Evolutionary conservation across 2,113 vertebrate species (phyloP).

Genomic region (Alethe diademata): DNA sequence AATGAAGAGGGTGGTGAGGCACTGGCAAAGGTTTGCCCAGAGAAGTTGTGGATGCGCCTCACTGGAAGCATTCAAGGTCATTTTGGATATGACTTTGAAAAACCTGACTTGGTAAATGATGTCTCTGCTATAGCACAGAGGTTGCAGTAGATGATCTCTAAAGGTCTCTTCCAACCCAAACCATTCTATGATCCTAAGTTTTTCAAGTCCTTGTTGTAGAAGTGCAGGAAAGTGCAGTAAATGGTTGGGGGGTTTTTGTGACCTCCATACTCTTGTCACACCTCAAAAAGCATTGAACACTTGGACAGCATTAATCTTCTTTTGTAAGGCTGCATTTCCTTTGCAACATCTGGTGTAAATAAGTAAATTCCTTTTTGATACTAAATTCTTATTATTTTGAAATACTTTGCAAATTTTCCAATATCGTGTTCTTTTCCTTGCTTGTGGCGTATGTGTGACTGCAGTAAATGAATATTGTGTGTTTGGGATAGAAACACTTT

Average conservation of each 20-base stretch:
- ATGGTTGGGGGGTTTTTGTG: not conserved
- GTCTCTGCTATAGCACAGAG: not conserved
- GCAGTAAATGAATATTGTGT: not conserved
- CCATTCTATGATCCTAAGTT: not conserved
- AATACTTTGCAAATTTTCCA: conserved; percentile 12
- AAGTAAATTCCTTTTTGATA: conserved; percentile 10
- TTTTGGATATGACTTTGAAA: not conserved
- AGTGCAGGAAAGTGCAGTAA: not conserved
- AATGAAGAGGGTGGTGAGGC: not conserved
- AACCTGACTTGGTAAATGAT: not conserved
- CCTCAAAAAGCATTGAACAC: not conserved
- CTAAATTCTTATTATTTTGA: not conserved
- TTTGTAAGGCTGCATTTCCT: not conserved
- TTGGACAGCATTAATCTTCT: not conserved
- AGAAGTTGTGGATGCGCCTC: not conserved
- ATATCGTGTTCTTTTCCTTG: not conserved
- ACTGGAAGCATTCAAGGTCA: not conserved
- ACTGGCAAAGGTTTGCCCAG: not conserved
- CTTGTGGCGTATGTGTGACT: not conserved
- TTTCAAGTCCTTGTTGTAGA: not conserved
- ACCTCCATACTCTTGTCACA: not conserved
- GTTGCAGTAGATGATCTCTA: not conserved
- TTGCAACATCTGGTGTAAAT: conserved; percentile 35
- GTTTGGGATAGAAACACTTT: not conserved
- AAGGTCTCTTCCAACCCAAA: not conserved